These are phyloP conservation scores for Neoitamus cyanurus DNA, from an alignment of 2,888 invertebrate species.

Conservation along the genomic window DNA sequence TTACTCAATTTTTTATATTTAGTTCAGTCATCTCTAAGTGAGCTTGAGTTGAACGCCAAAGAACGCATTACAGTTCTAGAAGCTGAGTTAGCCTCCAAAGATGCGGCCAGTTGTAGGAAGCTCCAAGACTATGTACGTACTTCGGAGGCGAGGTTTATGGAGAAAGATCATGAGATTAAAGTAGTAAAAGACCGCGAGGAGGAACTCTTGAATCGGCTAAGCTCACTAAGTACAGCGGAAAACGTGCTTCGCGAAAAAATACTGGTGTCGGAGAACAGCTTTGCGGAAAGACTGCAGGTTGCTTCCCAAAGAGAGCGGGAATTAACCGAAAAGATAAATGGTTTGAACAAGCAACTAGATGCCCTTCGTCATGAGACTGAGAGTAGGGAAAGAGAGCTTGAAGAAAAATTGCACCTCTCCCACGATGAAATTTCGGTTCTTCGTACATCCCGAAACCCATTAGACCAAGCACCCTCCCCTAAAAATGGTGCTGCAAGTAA, in stretches of 20 bases:
- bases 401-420: slow-evolving; percentile 62
- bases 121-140: slow-evolving; percentile 59
- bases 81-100: slow-evolving; percentile 59
- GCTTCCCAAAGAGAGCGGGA: slow-evolving; percentile 60
- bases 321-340: slow-evolving; percentile 60
- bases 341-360: slow-evolving; percentile 61
- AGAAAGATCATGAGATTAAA: slow-evolving; percentile 64
- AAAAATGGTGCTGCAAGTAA: slow-evolving; percentile 54
- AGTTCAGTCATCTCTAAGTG: slow-evolving; percentile 71
- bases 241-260: slow-evolving; percentile 60
- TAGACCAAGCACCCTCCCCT: slow-evolving; percentile 48
- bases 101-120: slow-evolving; percentile 58
- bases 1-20: slow-evolving; percentile 54
- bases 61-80: slow-evolving; percentile 60
- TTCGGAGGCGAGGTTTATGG: slow-evolving; percentile 58
- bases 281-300: slow-evolving; percentile 57
- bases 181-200: slow-evolving; percentile 62
- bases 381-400: slow-evolving; percentile 61
- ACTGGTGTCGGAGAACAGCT: slow-evolving; percentile 58
- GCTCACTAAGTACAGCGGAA: slow-evolving; percentile 57
- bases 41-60: slow-evolving; percentile 60
- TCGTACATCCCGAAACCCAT: slow-evolving; percentile 52
- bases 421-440: slow-evolving; percentile 63
- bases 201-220: slow-evolving; percentile 58
- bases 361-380: slow-evolving; percentile 59